phyloP scores from a whole-genome alignment of 2,113 vertebrate genomes.

The Panurus biarmicus region DNA sequence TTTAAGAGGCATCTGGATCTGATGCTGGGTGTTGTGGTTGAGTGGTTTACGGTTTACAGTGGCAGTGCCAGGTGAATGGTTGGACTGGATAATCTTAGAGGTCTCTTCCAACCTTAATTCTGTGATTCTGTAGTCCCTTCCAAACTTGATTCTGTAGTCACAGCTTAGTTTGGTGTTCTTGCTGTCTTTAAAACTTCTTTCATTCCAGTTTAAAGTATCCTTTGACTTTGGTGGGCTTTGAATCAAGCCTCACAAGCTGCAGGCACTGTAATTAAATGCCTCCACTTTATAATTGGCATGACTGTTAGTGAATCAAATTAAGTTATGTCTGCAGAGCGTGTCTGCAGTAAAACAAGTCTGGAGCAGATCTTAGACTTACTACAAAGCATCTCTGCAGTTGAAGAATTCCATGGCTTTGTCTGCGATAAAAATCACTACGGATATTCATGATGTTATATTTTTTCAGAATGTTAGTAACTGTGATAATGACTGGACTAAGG shows the following conservation, averaged over 20 bases:
- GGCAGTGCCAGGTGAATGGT: rapidly evolving
- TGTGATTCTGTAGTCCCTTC: neutral
- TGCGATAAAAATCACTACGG: neutral
- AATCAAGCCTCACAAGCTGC: neutral
- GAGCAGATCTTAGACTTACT: neutral
- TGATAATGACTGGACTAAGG: neutral
- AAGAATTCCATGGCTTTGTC: neutral
- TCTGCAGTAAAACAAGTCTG: neutral
- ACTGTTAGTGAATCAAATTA: neutral
- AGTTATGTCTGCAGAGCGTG: neutral
- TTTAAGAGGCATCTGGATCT: neutral
- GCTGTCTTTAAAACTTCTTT: neutral
- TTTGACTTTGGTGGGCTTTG: neutral
- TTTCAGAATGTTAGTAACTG: neutral
- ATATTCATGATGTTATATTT: neutral
- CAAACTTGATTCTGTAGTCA: neutral
- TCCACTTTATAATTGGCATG: neutral
- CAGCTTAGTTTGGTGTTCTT: neutral
- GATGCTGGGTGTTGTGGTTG: neutral
- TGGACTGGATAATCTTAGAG: neutral
- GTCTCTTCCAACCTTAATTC: neutral
- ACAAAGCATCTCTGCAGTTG: neutral
- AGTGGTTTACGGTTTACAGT: neutral
- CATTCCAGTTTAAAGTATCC: neutral
- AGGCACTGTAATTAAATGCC: neutral